Conservation (phyloP, 2,797 vertebrate genomes). For the Steatocranus sp. region DNA sequence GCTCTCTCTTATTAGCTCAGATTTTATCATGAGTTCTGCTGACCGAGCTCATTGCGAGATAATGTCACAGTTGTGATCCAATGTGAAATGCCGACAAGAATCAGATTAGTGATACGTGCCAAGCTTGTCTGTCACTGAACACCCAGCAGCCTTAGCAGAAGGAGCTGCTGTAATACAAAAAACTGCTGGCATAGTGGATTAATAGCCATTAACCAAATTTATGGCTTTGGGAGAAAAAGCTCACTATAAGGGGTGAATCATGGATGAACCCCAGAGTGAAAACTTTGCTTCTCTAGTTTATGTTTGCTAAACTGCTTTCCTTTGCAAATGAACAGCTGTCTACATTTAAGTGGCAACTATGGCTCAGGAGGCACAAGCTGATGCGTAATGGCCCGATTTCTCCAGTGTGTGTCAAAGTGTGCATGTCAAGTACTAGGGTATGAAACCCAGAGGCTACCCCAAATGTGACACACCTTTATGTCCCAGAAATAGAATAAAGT, state of each 20-base stretch:
- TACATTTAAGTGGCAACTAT: not conserved
- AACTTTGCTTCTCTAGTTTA: not conserved
- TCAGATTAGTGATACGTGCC: not conserved
- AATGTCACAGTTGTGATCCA: not conserved
- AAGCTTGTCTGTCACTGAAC: not conserved
- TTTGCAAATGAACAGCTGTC: slow-evolving; percentile 18
- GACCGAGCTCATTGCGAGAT: not conserved
- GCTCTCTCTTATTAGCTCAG: not conserved
- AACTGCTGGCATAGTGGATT: not conserved
- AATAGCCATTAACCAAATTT: not conserved
- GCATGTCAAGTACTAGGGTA: not conserved
- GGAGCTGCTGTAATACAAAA: not conserved
- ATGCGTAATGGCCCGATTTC: not conserved
- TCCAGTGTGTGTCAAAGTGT: not conserved
- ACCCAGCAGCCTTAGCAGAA: not conserved
- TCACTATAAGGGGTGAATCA: not conserved
- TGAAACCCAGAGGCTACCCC: not conserved
- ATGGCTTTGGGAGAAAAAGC: not conserved
- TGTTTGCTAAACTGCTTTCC: not conserved
- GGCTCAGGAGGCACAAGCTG: not conserved
- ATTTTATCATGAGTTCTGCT: not conserved
- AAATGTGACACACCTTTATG: not conserved
- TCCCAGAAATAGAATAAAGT: not conserved
- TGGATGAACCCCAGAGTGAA: not conserved
- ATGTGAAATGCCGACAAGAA: not conserved